Evolutionary conservation across 2,797 vertebrate genomes (phyloP).

Genomic region (Trematomus bernacchii): DNA sequence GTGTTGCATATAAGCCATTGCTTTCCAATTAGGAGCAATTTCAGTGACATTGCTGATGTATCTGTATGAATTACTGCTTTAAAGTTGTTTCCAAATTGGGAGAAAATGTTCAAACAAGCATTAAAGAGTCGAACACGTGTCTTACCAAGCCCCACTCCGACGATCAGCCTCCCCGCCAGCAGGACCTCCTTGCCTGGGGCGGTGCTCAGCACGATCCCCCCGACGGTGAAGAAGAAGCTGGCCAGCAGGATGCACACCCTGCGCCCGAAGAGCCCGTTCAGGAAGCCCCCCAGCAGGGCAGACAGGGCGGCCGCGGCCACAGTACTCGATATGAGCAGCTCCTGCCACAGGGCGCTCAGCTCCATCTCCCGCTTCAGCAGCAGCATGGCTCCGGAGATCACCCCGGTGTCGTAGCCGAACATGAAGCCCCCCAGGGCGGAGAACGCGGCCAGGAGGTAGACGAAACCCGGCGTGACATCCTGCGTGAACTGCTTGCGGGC

Average conservation of each 20-base stretch:
- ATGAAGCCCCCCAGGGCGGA: conserved; percentile 96
- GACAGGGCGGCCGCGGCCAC: conserved; percentile 94
- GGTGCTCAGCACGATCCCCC: conserved; percentile 89
- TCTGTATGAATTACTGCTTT: neutral
- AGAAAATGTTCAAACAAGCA: neutral
- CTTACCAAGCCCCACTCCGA: conserved; percentile 97
- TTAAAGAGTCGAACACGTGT: neutral
- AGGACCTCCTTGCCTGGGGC: conserved; percentile 92
- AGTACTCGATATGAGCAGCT: conserved; percentile 93
- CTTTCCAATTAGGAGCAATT: conserved; percentile 5
- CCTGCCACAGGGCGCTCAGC: conserved; percentile 94
- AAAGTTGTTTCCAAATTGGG: neutral
- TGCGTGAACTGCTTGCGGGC: conserved; percentile 96
- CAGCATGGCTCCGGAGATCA: conserved; percentile 97
- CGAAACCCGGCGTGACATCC: conserved; percentile 92
- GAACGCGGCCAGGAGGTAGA: conserved; percentile 92
- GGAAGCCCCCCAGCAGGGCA: conserved; percentile 91
- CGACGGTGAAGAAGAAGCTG: conserved; percentile 91
- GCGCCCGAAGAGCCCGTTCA: conserved; percentile 93
- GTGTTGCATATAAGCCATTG: conserved; percentile 5
- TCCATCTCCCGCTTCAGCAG: conserved; percentile 92
- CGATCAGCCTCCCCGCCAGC: conserved; percentile 91
- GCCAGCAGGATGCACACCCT: conserved; percentile 93
- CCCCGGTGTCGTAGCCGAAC: conserved; percentile 97
- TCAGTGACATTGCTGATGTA: neutral